Evolutionary conservation across 2,113 vertebrate species (phyloP), one percentile per base, ranked within the genome.

Genomic region (Ovis canadensis): DNA sequence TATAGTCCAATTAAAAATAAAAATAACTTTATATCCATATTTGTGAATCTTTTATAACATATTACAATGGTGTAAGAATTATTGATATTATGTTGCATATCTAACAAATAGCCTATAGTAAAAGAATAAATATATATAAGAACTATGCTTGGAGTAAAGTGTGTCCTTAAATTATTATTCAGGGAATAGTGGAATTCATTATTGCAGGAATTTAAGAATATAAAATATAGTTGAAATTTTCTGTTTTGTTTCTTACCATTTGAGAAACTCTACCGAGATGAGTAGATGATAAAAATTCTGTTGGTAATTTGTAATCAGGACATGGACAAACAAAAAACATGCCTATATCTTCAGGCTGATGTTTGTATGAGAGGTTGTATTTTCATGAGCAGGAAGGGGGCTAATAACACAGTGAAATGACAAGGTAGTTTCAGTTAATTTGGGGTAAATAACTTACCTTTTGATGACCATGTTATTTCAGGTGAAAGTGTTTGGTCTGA

Each of bases 41-140:
- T 90, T 90, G n/a, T 96, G 33, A 92, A 45, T 52, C 31, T 83
- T 93, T 96, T 96, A 10, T 87, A 80, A 92, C 91, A 67, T 78
- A 77, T 81, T 74, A 52, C 23, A 54, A 33, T 77, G 19, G 6
- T 62, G 3, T 60, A 71, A 80, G 33, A 84, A 83, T 83, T 90
- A 83, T 19, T 81, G 21, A 50, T 78, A 45, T 84, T 91, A 13
- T 82, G 45, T 86, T 93, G 23, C 33, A 15, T 88, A 85, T 23
- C 55, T 90, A 86, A 92, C 29, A 55, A 84, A 43, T 29, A 60
- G 6, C 7, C n/a, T 62, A 40, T 74, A 5, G 74, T 54, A 84
- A 93, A 89, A 71, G 27, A 84, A 88, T 57, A 81, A 90, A 45
- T 50, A 83, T 92, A 3, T n/a, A 7, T 77, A 86, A 29, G 54